phyloP scores from a whole-genome alignment of 2,797 vertebrate species.

The Fistularia tabacaria region DNA sequence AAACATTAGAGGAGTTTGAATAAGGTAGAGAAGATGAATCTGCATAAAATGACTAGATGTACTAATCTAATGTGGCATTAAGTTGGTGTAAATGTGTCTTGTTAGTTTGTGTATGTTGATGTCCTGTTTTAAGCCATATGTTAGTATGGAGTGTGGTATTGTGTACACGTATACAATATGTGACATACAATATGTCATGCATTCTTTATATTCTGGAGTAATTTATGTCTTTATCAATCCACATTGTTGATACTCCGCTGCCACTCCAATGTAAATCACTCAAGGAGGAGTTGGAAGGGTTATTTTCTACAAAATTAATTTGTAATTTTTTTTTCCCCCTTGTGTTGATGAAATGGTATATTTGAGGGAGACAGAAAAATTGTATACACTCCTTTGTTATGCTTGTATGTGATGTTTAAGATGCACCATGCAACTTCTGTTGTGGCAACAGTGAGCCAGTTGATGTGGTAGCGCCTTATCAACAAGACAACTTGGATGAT shows the following conservation, averaged over 20 bases:
- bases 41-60: neutral
- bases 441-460: conserved; percentile 50
- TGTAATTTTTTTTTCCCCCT: too few relatives aligned
- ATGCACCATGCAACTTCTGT: conserved; percentile 31
- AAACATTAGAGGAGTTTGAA: conserved; percentile 12
- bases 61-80: neutral
- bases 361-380: too few relatives aligned
- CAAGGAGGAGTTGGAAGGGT: too few relatives aligned
- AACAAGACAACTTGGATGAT: conserved; percentile 27
- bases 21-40: conserved; percentile 19
- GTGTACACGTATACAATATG: neutral
- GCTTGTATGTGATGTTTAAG: conserved; percentile 31
- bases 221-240: too few relatives aligned
- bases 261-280: too few relatives aligned
- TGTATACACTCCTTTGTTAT: conserved; percentile 10
- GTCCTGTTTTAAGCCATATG: neutral
- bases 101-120: neutral
- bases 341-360: too few relatives aligned
- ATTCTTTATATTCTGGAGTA: too few relatives aligned
- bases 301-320: too few relatives aligned
- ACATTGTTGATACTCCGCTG: too few relatives aligned
- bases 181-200: too few relatives aligned
- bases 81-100: neutral
- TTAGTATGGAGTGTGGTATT: neutral
- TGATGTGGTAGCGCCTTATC: conserved; percentile 27